These are phyloP conservation scores for Brachyalestes nurse DNA, from an alignment of 2,797 vertebrate species.

Conservation along the genomic window DNA sequence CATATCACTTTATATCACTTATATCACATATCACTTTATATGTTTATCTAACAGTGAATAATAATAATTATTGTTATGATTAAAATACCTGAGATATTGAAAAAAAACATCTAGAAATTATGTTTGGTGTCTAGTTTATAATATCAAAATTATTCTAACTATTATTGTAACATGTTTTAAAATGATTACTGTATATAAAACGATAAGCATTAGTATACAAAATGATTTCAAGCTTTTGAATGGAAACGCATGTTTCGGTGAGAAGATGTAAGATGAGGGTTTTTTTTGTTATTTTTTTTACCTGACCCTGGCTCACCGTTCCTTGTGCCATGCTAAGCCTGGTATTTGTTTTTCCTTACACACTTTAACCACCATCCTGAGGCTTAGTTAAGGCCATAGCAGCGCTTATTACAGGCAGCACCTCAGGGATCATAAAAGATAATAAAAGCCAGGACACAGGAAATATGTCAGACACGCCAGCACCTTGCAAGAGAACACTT, in stretches of 20 bases:
- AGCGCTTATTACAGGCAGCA: conserved; percentile 62
- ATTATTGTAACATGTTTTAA: too few relatives aligned
- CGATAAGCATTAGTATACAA: background rate
- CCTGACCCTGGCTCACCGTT: conserved; percentile 1
- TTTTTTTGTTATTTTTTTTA: conserved; percentile 1
- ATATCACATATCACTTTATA: too few relatives aligned
- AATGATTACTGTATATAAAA: too few relatives aligned
- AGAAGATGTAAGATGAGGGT: background rate
- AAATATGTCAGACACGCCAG: conserved; percentile 65
- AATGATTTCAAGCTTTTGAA: background rate
- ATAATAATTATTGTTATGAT: too few relatives aligned
- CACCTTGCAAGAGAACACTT: conserved; percentile 54
- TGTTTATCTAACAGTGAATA: too few relatives aligned
- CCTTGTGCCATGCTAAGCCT: conserved; percentile 12
- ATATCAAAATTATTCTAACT: too few relatives aligned
- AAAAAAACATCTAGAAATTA: too few relatives aligned
- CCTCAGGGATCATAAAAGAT: conserved; percentile 55
- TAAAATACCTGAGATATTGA: too few relatives aligned
- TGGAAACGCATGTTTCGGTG: background rate
- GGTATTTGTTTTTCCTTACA: conserved; percentile 32
- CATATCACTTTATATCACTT: too few relatives aligned
- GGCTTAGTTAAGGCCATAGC: conserved; percentile 46
- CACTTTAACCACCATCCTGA: conserved; percentile 47
- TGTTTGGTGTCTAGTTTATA: too few relatives aligned
- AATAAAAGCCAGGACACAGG: conserved; percentile 66